These are phyloP conservation scores for Pheosia tremula DNA, from an alignment of 2,888 invertebrate genomes.

Conservation along the genomic window DNA sequence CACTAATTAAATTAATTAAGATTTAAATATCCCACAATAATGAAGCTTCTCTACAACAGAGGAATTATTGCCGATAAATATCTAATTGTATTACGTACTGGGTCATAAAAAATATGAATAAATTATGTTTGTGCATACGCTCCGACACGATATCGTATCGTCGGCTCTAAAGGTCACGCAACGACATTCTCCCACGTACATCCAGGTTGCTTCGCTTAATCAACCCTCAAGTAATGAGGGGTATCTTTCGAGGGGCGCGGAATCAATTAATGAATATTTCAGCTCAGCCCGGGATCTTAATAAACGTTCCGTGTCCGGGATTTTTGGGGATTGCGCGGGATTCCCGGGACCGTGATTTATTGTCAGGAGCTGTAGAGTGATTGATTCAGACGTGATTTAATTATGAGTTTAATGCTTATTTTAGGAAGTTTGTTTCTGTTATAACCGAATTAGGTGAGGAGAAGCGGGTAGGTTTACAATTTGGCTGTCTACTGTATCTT, in stretches of 20 bases:
- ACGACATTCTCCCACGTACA: conserved; percentile 62
- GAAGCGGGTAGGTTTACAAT: neutral
- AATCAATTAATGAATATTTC: conserved; percentile 84
- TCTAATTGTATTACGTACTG: no score
- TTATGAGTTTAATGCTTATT: conserved; percentile 46
- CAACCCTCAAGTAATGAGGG: conserved; percentile 79
- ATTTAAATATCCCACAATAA: no score
- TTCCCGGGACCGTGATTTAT: conserved; percentile 66
- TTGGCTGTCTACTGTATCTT: no score
- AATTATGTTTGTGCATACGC: neutral
- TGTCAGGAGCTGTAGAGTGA: conserved; percentile 49
- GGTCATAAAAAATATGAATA: no score
- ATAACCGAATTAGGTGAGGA: conserved; percentile 17
- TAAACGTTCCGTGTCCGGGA: conserved; percentile 77
- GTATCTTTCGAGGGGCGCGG: conserved; percentile 68
- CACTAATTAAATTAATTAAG: no score
- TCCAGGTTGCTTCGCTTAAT: conserved; percentile 75
- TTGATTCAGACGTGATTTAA: conserved; percentile 67
- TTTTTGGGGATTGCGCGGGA: conserved; percentile 71
- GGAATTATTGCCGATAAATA: no score
- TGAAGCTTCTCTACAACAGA: no score
- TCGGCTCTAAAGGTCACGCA: conserved; percentile 32
- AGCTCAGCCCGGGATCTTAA: conserved; percentile 71
- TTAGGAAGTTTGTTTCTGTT: conserved; percentile 34
- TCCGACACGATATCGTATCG: conserved; percentile 29